phyloP scores from a whole-genome alignment of 2,888 invertebrate genomes.

The Clanis bilineata region DNA sequence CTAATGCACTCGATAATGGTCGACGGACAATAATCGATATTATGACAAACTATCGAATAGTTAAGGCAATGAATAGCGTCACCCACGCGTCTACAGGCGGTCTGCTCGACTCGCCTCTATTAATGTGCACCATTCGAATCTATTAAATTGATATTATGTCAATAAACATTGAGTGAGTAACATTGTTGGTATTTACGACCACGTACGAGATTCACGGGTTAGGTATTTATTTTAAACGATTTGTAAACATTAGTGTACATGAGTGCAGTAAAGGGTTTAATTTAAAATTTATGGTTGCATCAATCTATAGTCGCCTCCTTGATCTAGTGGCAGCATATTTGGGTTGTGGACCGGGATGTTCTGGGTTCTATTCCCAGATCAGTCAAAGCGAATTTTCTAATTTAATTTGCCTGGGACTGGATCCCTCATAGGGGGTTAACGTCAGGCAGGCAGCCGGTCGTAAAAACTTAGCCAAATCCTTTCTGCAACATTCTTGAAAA shows the following conservation, averaged over 20 bases:
- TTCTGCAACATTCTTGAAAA: too few species aligned
- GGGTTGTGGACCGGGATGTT: too few species aligned
- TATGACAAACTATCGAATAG: conserved; percentile 40
- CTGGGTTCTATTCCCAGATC: too few species aligned
- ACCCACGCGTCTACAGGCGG: conserved; percentile 57
- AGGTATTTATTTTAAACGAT: not conserved
- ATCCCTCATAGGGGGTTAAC: too few species aligned
- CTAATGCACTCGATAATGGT: conserved; percentile 55
- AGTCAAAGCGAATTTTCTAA: too few species aligned
- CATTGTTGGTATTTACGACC: conserved; percentile 9
- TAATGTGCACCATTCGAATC: conserved; percentile 51
- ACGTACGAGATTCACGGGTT: conserved; percentile 7
- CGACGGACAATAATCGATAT: conserved; percentile 38
- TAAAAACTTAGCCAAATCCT: too few species aligned
- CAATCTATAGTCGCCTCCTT: too few species aligned
- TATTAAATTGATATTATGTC: conserved; percentile 58
- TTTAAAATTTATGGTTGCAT: not conserved
- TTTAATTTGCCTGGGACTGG: too few species aligned
- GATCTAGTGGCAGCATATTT: too few species aligned
- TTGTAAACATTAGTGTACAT: not conserved
- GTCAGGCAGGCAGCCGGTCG: too few species aligned
- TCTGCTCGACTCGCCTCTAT: conserved; percentile 44
- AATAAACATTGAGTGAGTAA: conserved; percentile 41
- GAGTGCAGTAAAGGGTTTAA: not conserved
- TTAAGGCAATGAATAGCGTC: conserved; percentile 44